These are phyloP conservation scores for Glaucidium brasilianum DNA, from an alignment of 2,113 vertebrate genomes.

Conservation along the genomic window DNA sequence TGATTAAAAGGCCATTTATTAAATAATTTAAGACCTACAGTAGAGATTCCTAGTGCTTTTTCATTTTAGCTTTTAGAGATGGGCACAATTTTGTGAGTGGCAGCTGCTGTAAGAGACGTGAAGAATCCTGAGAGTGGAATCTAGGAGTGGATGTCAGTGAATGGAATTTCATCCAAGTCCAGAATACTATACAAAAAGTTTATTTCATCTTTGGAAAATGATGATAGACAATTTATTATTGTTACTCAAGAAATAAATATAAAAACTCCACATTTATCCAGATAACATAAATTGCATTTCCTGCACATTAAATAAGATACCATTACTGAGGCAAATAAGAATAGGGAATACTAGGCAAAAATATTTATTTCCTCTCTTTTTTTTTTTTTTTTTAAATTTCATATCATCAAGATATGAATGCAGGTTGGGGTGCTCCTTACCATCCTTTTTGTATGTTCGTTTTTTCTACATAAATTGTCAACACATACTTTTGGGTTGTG, in stretches of 20 bases:
- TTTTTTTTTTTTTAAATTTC: background rate
- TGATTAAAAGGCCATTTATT: background rate
- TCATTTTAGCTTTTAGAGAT: background rate
- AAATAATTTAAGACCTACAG: background rate
- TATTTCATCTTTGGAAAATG: background rate
- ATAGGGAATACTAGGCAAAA: background rate
- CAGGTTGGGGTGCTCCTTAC: background rate
- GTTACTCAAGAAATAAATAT: background rate
- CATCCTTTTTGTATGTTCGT: background rate
- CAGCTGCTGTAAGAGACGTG: background rate
- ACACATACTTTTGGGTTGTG: background rate
- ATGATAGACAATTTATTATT: background rate
- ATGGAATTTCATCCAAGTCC: background rate
- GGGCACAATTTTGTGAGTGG: background rate
- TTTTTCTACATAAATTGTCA: background rate
- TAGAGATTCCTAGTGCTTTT: background rate
- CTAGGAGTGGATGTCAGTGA: background rate
- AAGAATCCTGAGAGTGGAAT: background rate
- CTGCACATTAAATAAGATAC: background rate
- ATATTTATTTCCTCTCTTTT: background rate
- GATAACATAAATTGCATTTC: background rate
- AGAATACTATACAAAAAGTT: background rate
- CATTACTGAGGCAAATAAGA: background rate
- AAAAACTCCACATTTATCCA: background rate
- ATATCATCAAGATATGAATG: background rate